A percentile compares a stretch with the other conserved stretches of the same genome.
Evolutionary conservation across 2,113 vertebrate genomes (phyloP).

Genomic region (Salvator merianae): DNA sequence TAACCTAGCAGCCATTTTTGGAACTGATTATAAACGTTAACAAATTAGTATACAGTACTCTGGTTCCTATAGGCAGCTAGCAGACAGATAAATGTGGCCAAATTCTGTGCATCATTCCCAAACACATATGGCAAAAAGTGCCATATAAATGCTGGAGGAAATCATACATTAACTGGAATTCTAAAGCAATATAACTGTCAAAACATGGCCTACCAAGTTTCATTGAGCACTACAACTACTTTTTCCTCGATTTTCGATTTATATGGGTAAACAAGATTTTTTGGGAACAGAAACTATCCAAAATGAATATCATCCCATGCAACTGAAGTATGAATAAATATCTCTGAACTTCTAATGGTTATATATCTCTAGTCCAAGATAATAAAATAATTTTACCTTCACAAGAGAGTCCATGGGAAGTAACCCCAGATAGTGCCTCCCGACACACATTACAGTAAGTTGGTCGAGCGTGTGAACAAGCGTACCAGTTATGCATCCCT

Average conservation of each 20-base stretch:
- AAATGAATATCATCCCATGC: background rate
- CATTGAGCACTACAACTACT: background rate
- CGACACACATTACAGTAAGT: slow-evolving; percentile 97
- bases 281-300: background rate
- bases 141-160: too few species aligned
- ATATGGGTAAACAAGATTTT: background rate
- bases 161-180: background rate
- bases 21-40: background rate
- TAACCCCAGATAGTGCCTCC: slow-evolving; percentile 93
- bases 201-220: background rate
- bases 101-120: too few species aligned
- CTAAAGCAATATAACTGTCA: background rate
- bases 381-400: slow-evolving; percentile 79
- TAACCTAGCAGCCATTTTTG: background rate
- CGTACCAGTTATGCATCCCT: slow-evolving; percentile 98
- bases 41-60: background rate
- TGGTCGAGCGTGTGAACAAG: slow-evolving; percentile 93
- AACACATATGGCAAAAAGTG: background rate
- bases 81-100: background rate
- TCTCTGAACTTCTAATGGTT: background rate
- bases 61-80: background rate
- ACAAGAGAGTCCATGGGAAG: slow-evolving; percentile 93
- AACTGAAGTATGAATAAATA: background rate
- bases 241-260: background rate
- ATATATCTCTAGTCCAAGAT: rapidly evolving